Evolutionary conservation across 2,797 vertebrate genomes (phyloP).

Genomic region (Sebastes kiyomatsui): DNA sequence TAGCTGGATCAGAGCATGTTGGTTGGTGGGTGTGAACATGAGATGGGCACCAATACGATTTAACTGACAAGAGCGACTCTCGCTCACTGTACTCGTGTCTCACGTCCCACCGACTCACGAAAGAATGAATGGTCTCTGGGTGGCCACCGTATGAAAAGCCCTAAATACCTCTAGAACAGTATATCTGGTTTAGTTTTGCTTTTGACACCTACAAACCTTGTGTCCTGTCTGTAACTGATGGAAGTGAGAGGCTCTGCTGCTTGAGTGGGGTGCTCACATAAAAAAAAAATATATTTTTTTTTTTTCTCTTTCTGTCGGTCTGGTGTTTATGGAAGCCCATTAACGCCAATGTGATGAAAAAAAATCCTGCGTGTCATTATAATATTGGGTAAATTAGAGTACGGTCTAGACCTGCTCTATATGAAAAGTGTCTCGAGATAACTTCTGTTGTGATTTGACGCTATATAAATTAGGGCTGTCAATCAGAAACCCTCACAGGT

Average conservation of each 20-base stretch:
- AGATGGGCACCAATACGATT: background rate
- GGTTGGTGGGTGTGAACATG: background rate
- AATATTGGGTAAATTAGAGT: background rate
- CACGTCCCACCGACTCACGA: background rate
- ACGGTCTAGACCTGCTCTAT: too few species aligned
- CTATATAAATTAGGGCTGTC: too few species aligned
- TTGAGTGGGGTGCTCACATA: background rate
- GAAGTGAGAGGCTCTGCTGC: background rate
- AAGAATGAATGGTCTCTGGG: background rate
- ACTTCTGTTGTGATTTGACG: too few species aligned
- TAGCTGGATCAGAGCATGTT: background rate
- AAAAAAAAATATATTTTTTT: background rate
- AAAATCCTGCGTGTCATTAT: background rate
- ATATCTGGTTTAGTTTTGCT: constrained; percentile 10
- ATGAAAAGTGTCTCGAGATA: too few species aligned
- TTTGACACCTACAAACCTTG: background rate
- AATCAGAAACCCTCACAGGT: too few species aligned
- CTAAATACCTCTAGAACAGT: constrained; percentile 36
- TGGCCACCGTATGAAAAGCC: background rate
- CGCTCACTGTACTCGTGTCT: constrained; percentile 15
- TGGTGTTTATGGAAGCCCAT: background rate
- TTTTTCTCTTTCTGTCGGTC: constrained; percentile 1
- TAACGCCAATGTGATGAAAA: background rate
- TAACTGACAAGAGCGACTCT: constrained; percentile 19
- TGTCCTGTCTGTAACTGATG: constrained; percentile 1